Conservation (phyloP, 2,888 invertebrate genomes). For the Hemaris fuciformis region DNA sequence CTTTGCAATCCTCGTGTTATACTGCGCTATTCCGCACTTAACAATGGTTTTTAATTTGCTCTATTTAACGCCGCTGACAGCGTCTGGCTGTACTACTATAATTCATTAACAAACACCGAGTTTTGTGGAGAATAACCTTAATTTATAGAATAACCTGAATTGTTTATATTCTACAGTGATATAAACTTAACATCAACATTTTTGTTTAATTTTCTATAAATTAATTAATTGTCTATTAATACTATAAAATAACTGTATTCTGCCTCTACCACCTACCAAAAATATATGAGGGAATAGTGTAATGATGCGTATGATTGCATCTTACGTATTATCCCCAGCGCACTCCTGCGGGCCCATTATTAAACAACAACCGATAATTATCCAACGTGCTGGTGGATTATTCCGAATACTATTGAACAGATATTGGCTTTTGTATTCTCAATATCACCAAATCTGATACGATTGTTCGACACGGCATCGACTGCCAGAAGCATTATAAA, state of each 20-base stretch:
- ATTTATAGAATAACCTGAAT: too few species aligned
- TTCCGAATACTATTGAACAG: not conserved
- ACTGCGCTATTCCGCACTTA: not conserved
- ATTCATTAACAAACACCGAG: too few species aligned
- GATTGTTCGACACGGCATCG: not conserved
- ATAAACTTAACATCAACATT: too few species aligned
- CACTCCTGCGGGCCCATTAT: conserved; percentile 19
- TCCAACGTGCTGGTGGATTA: not conserved
- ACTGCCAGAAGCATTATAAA: not conserved
- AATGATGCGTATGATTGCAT: conserved; percentile 37
- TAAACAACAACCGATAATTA: not conserved
- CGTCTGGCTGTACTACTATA: too few species aligned
- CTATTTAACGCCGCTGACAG: too few species aligned
- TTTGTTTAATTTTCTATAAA: too few species aligned
- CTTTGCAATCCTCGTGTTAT: not conserved
- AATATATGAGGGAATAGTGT: too few species aligned
- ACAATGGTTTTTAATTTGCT: not conserved
- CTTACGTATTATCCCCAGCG: conserved; percentile 34
- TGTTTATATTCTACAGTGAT: too few species aligned
- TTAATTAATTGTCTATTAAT: too few species aligned
- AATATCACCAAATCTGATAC: not conserved
- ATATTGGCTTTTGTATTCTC: not conserved
- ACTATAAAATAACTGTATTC: too few species aligned
- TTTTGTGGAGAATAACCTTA: too few species aligned
- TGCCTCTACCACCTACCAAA: too few species aligned